A percentile compares a stretch with the other conserved stretches of the same genome.
phyloP scores from a whole-genome alignment of 30 jellyfish, hydroid and myxozoan species.

The Catostylus mosaicus region DNA sequence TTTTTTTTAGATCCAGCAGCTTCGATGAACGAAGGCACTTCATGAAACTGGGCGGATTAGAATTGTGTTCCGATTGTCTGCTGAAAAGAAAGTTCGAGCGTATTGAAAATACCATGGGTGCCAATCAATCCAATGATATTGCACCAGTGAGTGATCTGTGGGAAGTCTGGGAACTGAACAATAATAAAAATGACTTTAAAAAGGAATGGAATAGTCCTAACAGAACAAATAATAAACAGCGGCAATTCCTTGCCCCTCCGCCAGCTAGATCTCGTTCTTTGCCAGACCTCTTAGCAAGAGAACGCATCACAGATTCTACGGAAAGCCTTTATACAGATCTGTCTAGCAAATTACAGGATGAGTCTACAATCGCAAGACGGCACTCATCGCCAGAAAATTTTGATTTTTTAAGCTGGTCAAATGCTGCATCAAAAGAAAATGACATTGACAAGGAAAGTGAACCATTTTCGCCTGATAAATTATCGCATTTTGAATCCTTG shows the following conservation, averaged over 20 bases:
- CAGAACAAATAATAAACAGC: not conserved
- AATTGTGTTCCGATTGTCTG: not conserved
- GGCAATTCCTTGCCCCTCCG: not conserved
- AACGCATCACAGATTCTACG: not conserved
- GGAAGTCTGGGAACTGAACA: slow-evolving; percentile 66
- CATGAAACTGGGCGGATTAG: not conserved
- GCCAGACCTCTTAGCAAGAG: not conserved
- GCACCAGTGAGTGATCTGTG: slow-evolving; percentile 18
- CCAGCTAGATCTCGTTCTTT: slow-evolving; percentile 9
- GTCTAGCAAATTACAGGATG: not conserved
- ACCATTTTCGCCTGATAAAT: not conserved
- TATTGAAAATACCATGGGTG: slow-evolving; percentile 16
- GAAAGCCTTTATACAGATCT: not conserved
- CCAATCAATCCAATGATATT: slow-evolving; percentile 14
- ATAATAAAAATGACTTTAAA: slow-evolving; percentile 22
- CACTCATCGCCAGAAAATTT: slow-evolving; percentile 6
- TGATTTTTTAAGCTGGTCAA: not conserved
- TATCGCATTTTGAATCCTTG: not conserved
- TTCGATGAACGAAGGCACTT: too few species aligned
- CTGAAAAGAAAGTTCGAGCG: slow-evolving; percentile 1
- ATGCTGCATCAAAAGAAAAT: not conserved
- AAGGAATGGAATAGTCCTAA: slow-evolving; percentile 59
- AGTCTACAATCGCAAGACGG: not conserved
- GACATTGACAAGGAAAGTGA: not conserved
- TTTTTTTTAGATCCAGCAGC: too few species aligned